Percentiles rank a stretch among this genome's conserved stretches.
These are phyloP conservation scores for Circaetus cinerascens DNA, from an alignment of 2,113 vertebrate genomes.

Conservation along the genomic window DNA sequence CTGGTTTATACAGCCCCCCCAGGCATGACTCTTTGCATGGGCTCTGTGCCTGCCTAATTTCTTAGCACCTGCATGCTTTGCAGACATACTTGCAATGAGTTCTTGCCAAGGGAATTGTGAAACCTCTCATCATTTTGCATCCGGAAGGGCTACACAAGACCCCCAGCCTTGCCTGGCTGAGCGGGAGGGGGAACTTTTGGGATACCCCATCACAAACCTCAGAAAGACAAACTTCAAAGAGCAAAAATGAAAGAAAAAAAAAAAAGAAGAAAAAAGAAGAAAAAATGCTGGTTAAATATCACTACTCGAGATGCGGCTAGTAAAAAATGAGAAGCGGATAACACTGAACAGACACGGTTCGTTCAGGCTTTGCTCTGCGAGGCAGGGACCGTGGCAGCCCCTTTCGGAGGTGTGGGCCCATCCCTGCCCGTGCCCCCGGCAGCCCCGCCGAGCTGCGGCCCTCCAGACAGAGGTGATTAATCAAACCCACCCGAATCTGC, in stretches of 20 bases:
- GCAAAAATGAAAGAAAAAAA: neutral
- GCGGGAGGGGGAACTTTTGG: neutral
- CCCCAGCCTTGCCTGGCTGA: neutral
- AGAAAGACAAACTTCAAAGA: neutral
- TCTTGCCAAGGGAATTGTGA: neutral
- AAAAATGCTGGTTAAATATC: neutral
- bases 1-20: neutral
- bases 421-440: neutral
- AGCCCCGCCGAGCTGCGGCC: accelerated
- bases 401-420: neutral
- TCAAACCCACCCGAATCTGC: neutral
- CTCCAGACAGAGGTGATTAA: neutral
- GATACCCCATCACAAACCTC: neutral
- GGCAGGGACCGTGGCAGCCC: neutral
- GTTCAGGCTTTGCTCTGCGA: neutral
- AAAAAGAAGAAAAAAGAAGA: neutral
- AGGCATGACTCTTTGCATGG: neutral
- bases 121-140: neutral
- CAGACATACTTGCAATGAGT: neutral
- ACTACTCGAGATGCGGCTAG: neutral
- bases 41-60: neutral
- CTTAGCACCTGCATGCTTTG: neutral
- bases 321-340: neutral
- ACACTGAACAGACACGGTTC: accelerated
- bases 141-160: neutral